phyloP scores from a whole-genome alignment of 2,113 vertebrate genomes.

The Redunca redunca region DNA sequence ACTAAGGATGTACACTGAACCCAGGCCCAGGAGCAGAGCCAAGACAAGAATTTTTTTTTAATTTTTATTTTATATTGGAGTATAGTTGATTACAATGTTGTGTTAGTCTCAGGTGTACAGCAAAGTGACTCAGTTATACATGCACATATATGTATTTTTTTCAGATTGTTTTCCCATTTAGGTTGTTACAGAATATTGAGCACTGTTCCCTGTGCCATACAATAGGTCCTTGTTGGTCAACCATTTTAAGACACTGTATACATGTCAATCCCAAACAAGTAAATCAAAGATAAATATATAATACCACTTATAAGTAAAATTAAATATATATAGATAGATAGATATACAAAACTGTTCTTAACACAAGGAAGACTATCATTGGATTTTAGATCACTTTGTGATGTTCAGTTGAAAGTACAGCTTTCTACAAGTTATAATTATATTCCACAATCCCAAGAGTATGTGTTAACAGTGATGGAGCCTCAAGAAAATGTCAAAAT shows the following conservation, averaged over 20 bases:
- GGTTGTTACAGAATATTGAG: not conserved
- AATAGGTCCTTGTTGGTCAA: not conserved
- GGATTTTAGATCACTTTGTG: not conserved
- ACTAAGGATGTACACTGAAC: not conserved
- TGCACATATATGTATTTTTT: not conserved
- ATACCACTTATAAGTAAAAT: not conserved
- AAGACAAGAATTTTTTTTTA: not conserved
- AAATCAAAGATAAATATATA: not conserved
- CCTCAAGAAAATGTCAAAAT: conserved; percentile 16
- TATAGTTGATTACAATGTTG: not conserved
- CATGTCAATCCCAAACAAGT: not conserved
- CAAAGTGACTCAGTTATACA: not conserved
- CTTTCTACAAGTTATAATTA: not conserved
- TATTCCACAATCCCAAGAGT: not conserved
- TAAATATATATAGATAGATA: not conserved
- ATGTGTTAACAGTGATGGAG: not conserved
- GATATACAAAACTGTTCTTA: not conserved
- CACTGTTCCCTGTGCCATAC: not conserved
- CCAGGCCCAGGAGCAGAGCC: not conserved
- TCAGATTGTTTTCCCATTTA: not conserved
- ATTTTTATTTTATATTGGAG: not conserved
- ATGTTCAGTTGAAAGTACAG: not conserved
- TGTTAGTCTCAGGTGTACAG: not conserved
- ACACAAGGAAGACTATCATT: not conserved
- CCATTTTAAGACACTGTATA: not conserved